Evolutionary conservation across 2,888 invertebrate genomes (phyloP).

Genomic region (Tipula vernalis): DNA sequence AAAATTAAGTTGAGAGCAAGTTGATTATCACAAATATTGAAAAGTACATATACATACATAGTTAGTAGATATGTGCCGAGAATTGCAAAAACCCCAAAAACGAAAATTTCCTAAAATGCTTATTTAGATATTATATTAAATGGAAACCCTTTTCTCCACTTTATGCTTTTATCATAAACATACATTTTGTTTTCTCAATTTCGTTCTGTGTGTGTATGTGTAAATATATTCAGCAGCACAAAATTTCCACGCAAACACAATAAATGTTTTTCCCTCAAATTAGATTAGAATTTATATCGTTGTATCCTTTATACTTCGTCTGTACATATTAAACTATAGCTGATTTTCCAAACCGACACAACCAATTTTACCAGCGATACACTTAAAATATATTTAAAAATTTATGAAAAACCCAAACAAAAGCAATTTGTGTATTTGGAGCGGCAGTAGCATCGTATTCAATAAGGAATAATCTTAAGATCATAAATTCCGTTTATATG

Average conservation of each 20-base stretch:
- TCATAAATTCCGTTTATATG: not conserved
- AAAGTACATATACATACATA: not conserved
- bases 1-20: not conserved
- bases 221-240: not conserved
- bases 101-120: not conserved
- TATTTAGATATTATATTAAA: not conserved
- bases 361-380: not conserved
- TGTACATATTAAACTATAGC: not conserved
- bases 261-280: not conserved
- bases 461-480: not conserved
- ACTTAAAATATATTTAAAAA: not conserved
- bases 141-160: not conserved
- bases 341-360: not conserved
- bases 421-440: not conserved
- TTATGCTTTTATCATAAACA: not conserved
- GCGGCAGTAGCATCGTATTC: not conserved
- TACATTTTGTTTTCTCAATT: not conserved
- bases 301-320: not conserved
- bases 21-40: not conserved
- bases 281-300: not conserved
- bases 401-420: not conserved
- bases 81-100: not conserved
- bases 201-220: not conserved
- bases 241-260: not conserved
- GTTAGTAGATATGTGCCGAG: not conserved